Conservation (phyloP, 2,113 vertebrate species). For the Nycticorax nycticorax region DNA sequence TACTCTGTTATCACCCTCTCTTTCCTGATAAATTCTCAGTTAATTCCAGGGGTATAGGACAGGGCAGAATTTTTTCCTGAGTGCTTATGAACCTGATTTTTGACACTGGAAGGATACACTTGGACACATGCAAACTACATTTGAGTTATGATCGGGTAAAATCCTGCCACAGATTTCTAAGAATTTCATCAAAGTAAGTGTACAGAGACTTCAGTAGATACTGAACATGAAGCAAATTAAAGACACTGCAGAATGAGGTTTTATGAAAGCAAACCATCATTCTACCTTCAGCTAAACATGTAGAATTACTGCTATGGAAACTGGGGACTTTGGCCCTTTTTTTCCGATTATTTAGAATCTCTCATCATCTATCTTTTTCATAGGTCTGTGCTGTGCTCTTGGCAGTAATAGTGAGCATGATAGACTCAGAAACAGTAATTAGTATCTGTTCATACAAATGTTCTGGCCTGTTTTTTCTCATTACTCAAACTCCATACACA, state of each 20-base stretch:
- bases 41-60: background rate
- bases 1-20: background rate
- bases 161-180: background rate
- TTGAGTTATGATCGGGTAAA: background rate
- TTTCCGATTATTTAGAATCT: background rate
- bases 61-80: background rate
- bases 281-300: background rate
- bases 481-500: slow-evolving; percentile 47
- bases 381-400: background rate
- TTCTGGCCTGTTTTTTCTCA: slow-evolving; percentile 47
- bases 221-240: background rate
- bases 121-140: background rate
- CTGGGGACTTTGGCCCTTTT: background rate
- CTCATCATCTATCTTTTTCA: background rate
- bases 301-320: background rate
- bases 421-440: slow-evolving; percentile 3
- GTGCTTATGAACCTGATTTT: background rate
- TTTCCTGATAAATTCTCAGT: background rate
- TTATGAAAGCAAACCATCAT: background rate
- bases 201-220: background rate
- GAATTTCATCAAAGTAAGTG: background rate
- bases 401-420: background rate
- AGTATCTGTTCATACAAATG: slow-evolving; percentile 51
- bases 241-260: background rate
- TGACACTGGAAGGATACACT: background rate